Evolutionary conservation across 2,888 invertebrate species (phyloP), one percentile per base, ranked within the genome.

Genomic region (Eremobia ochroleuca): DNA sequence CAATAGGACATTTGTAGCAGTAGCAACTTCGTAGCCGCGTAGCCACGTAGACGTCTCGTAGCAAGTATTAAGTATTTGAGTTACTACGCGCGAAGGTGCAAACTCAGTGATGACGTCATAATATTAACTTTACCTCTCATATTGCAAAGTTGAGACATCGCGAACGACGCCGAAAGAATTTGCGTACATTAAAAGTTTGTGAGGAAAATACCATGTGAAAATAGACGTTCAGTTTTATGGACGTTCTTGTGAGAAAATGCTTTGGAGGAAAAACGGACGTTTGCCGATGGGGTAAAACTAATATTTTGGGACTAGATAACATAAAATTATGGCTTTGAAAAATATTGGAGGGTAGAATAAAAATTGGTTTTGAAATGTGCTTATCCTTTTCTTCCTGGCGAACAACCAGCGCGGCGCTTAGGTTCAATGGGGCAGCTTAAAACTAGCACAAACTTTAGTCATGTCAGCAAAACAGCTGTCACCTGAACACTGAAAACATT

Each of bases 111-210:
- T 83, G 79, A 75, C 75, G 71, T 80, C 66, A 77, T 76, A 70
- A 77, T 82, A 80, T 80, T 77, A 86, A 82, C 66, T 79, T 80
- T 73, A 28, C 49, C 49, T 65, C 73, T 81, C 74, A 70, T 78
- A 79, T 71, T 59, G 61, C 81, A 73, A 83, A 81, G 73, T 85
- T 82, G 31, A 62, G 21, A 76, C 68, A 61, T 49, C 37, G 31
- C 49, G 46, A 66, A 76, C 61, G 64, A 68, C 8, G 64, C 58
- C 66, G 15, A 52, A 87, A 77, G 75, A 80, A 77, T 84, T 80
- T 73, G n/a, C 76, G 77, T 87, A 89, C 85, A 81, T 82, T 86
- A 73, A 82, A 87, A 84, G 85, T 81, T 85, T 72, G 21, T 11
- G n/a, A 55, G 73, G 73, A 78, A 71, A 80, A 74, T 87, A 77